Conservation (phyloP, 2,113 vertebrate species). For the Paramormyrops kingsleyae region DNA sequence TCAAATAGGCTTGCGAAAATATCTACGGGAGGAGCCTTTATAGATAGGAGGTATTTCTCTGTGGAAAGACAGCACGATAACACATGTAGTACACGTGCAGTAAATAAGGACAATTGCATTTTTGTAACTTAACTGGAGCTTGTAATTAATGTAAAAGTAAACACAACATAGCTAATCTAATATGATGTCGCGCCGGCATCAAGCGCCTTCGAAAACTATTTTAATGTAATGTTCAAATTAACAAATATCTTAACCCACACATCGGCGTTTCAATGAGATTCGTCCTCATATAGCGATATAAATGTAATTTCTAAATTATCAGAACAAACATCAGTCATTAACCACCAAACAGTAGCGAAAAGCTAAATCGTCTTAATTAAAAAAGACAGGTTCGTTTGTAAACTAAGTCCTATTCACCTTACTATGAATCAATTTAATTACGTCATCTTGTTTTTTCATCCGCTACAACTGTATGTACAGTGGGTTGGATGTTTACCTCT, state of each 20-base stretch:
- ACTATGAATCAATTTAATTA: constrained; percentile 24
- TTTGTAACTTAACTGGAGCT: constrained; percentile 14
- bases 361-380: background rate
- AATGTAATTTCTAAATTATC: background rate
- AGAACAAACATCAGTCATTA: background rate
- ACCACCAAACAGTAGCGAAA: background rate
- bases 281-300: background rate
- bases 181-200: constrained; percentile 26
- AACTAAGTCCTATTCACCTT: constrained; percentile 12
- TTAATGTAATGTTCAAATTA: constrained; percentile 17
- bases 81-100: constrained; percentile 23
- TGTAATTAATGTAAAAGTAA: constrained; percentile 17
- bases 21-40: constrained; percentile 49
- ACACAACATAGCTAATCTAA: constrained; percentile 20
- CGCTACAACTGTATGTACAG: constrained; percentile 30
- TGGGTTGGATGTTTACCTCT: constrained; percentile 35
- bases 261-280: constrained; percentile 9
- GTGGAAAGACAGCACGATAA: constrained; percentile 18
- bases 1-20: constrained; percentile 49
- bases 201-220: constrained; percentile 19
- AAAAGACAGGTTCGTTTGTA: background rate
- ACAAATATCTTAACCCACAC: background rate
- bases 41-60: constrained; percentile 23
- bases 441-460: constrained; percentile 39
- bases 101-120: constrained; percentile 28